Evolutionary conservation across 2,888 invertebrate genomes (phyloP).

Genomic region (Troilus luridus): DNA sequence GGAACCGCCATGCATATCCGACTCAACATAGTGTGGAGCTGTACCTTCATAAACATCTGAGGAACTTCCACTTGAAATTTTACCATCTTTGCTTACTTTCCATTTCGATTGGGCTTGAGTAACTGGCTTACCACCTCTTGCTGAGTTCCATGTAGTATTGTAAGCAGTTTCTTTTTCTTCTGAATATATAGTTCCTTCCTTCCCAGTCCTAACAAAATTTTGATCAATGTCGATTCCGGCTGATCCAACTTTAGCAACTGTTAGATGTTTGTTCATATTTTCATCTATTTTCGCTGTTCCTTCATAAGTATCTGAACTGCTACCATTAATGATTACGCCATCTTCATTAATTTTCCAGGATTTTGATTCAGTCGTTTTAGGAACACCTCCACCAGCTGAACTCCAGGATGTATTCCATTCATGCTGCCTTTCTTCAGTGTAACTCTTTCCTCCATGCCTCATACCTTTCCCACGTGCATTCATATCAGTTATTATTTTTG

Average conservation of each 20-base stretch:
- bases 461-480: not conserved
- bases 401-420: slow-evolving; percentile 65
- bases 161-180: slow-evolving; percentile 59
- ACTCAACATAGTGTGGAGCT: slow-evolving; percentile 35
- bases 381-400: slow-evolving; percentile 63
- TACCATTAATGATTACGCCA: slow-evolving; percentile 66
- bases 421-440: slow-evolving; percentile 58
- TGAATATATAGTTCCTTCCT: slow-evolving; percentile 50
- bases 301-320: slow-evolving; percentile 63
- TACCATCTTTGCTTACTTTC: slow-evolving; percentile 60
- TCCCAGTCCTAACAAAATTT: slow-evolving; percentile 46
- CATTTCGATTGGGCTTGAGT: slow-evolving; percentile 46
- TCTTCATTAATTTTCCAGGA: slow-evolving; percentile 66
- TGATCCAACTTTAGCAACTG: slow-evolving; percentile 38
- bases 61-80: slow-evolving; percentile 51
- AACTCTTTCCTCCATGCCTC: slow-evolving; percentile 30
- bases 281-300: slow-evolving; percentile 58
- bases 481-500: not conserved
- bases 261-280: slow-evolving; percentile 52
- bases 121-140: slow-evolving; percentile 53
- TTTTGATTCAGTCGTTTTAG: slow-evolving; percentile 63
- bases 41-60: slow-evolving; percentile 57
- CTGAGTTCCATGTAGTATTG: slow-evolving; percentile 58
- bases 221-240: slow-evolving; percentile 52
- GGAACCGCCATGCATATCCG: slow-evolving; percentile 37